Evolutionary conservation across 1,140 invertebrate genomes (phyloP), one percentile per base, ranked within the genome.

Genomic region (Halictus rubicundus): DNA sequence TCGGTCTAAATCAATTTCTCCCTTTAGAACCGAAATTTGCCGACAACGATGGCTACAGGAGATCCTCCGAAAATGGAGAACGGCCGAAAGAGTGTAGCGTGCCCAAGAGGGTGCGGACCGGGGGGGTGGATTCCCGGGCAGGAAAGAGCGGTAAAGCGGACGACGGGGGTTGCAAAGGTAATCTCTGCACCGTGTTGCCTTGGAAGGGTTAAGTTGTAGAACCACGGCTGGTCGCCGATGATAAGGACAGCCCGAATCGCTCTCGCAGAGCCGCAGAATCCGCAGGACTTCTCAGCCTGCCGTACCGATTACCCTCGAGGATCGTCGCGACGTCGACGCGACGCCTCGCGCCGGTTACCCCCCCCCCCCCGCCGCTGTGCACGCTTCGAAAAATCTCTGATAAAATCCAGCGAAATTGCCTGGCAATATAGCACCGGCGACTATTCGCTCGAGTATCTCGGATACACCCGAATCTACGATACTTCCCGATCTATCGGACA

Each of bases 181-280:
- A 92, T 92, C 90, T 91, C 87, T 87, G 81, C 81, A 84, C 82
- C 57, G 75, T 74, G 71, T 78, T 81, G 78, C 80, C 71, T 87
- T 84, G 88, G 85, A 92, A 91, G 92, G 89, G 92, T 92, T 92
- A 91, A 92, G 88, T 92, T 90, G 91, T 90, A 91, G 91, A 89
- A 90, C 87, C 86, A 82, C 84, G 88, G 88, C 91, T 92, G 90
- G 91, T 84, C 88, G 83, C 82, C 83, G 73, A 77, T 88, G 92
- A 92, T 92, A 92, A 92, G 91, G 87, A 91, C 82, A 72, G 82
- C 80, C 76, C 60, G 77, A 85, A 84, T 88, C 81, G 78, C 80
- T 89, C 86, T 88, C 85, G 81, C 81, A 73, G 87, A 89, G 90
- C 88, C 90, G 81, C 90, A 91, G 89, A 89, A 90, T 90, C 89